Evolutionary conservation across 2,888 invertebrate genomes (phyloP), one percentile per base, ranked within the genome.

Genomic region (Melinaea menophilus): DNA sequence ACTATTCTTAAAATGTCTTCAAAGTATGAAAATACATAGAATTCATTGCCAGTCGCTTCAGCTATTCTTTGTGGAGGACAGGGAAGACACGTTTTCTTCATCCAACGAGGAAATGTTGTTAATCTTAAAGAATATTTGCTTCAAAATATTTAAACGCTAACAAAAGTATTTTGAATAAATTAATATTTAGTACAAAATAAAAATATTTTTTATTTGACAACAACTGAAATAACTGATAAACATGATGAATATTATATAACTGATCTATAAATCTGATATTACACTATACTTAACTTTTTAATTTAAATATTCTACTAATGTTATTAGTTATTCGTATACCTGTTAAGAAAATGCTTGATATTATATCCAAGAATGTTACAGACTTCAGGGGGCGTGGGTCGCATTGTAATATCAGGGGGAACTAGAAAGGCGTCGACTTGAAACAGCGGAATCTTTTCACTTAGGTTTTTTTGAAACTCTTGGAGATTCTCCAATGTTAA

Each of bases 341-440:
- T 93, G 68, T 94, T 94, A 2, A 97, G 85, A 75, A 96, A 95
- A 79, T 97, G 95, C 73, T 94, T 94, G 13, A 95, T 92, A 71
- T 94, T 93, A 71, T 94, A 93, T 12, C 95, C 88, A 13, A 97
- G 92, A 37, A 95, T 94, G 69, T 95, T 95, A 79, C 95, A 95
- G 46, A 97, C 92, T 79, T 98, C 97, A 4, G 93, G 88, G 0
- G 94, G 92, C 0, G 95, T 93, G 0, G 97, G 97, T 22, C 94
- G 92, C 69, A 97, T 86, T 0, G 94, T 92, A 3, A 97, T 94
- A 70, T 97, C 96, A 0, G 96, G 95, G 0, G 93, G 92, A 0
- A 94, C 91, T 0, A 98, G 86, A 0, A 94, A 85, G 0, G 95
- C 95, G 73, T 96, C 95, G 5, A 97, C 94, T 91, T 96, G 94